Evolutionary conservation across 2,113 vertebrate species (phyloP).

Genomic region (Isichthys henryi): DNA sequence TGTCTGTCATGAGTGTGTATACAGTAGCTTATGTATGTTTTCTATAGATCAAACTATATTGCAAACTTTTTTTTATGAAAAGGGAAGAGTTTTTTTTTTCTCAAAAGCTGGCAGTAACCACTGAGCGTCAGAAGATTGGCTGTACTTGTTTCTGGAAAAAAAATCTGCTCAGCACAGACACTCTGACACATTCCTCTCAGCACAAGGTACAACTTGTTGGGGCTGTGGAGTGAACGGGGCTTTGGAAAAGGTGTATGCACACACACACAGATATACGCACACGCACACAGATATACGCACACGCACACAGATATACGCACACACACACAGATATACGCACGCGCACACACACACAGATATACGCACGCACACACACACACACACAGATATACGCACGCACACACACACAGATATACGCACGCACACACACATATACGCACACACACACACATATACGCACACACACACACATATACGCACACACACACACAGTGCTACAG

Average conservation of each 20-base stretch:
- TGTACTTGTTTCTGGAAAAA: conserved; percentile 25
- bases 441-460: not conserved
- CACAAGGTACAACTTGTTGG: conserved; percentile 67
- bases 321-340: not conserved
- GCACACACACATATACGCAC: too few species aligned
- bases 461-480: not conserved
- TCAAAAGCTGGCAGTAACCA: not conserved
- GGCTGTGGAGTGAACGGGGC: conserved; percentile 52
- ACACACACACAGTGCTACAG: not conserved
- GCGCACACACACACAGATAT: too few species aligned
- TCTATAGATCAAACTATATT: not conserved
- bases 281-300: not conserved
- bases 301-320: not conserved
- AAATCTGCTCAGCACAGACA: conserved; percentile 37
- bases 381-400: not conserved
- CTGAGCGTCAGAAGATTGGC: conserved; percentile 18
- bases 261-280: conserved; percentile 11
- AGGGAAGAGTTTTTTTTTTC: not conserved
- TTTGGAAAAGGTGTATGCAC: conserved; percentile 48
- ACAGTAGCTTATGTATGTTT: not conserved
- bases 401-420: not conserved
- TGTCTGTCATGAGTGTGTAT: not conserved
- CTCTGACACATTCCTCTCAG: conserved; percentile 52
- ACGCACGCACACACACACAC: too few species aligned
- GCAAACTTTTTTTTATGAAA: conserved; percentile 6